Base-by-base conservation (phyloP, 2,113 vertebrate genomes). In the Theropithecus gelada region DNA sequence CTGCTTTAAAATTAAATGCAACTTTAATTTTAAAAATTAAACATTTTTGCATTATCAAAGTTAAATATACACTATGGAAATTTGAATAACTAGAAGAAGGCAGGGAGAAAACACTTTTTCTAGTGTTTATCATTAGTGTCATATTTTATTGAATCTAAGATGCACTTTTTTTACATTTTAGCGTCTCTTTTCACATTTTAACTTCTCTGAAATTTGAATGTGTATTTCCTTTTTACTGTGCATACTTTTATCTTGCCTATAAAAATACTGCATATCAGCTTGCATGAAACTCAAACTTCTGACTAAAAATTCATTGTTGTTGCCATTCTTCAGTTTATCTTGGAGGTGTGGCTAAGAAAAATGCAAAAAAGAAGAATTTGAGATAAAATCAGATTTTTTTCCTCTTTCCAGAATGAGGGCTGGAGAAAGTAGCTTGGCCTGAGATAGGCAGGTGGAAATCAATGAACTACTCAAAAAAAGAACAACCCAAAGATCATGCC, bases 11-110 rank as follows among this genome's bases (percentile, higher is more conserved):
- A 86, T 93, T 85, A 84, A 84, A n/a, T 59, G 35, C 6, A 80
- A 50, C 78, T 70, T 83, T 72, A 82, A 52, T 88, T 84, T 80
- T 72, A 90, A 95, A 85, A 80, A 57, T 57, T 80, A 90, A 87
- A 89, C 43, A 86, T 57, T 90, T 89, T 84, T 80, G 18, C 40
- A 6, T 50, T 84, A 84, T 72, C 66, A 89, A 84, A 94, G 23
- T 87, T 80, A 45, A 92, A 40, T 64, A 50, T 8, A 88, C 27
- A 66, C 32, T 43, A 7, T 61, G 35, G 84, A 76, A 68, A 50
- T 50, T 90, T 90, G 66, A 93, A 61, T 81, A 80, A 64, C 13
- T 90, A 82, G 83, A 93, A 81, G 70, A 81, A 81, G 59, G 50
- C n/a, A 50, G 30, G 45, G 61, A 86, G 32, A 72, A 88, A 80